Base-by-base conservation (phyloP, 2,113 vertebrate genomes). In the Cyprinodon brontotheroides region DNA sequence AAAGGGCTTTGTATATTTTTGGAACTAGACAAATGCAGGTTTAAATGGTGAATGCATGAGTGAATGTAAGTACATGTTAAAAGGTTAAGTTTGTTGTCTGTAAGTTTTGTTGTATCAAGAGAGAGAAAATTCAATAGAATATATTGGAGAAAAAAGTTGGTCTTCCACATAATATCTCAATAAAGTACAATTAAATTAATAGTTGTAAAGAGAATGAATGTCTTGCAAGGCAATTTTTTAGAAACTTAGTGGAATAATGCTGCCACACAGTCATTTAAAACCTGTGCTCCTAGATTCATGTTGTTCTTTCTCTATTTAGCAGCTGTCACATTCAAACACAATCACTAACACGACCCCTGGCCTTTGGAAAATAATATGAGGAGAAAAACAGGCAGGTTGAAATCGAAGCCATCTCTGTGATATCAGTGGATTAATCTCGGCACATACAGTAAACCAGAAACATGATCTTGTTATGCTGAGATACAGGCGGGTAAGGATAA, bases 371-470 rank as follows among this genome's bases (percentile, higher is more conserved):
- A 65, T 59, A 74, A 77, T 47, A 48, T 11, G 14, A 64, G 77
- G 72, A 64, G 74, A 68, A 81, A 80, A 79, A 66, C 75, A 75
- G 72, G 72, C 61, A 67, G 75, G 74, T 20, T 83, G 89, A 87
- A 89, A 92, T 79, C 41, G 22, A 75, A 90, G 61, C 82, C 85
- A 17, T 17, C 74, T 75, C 72, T 74, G 70, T 84, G 83, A 83
- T 91, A 88, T 84, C 85, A 82, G 75, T 57, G 12, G 85, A 88
- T 91, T 90, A 84, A 88, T 89, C 81, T 84, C 74, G 57, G 71
- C 76, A 68, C 88, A 82, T 83, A 83, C 77, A 87, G 86, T 86
- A 76, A 86, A 83, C 80, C 61, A 43, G 85, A 81, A 93, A 93
- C 66, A 63, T 39, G 84, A 92, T 79, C 81, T 80, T 63, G n/a